phyloP scores from a whole-genome alignment of 2,113 vertebrate species.

The Arizona elegans region DNA sequence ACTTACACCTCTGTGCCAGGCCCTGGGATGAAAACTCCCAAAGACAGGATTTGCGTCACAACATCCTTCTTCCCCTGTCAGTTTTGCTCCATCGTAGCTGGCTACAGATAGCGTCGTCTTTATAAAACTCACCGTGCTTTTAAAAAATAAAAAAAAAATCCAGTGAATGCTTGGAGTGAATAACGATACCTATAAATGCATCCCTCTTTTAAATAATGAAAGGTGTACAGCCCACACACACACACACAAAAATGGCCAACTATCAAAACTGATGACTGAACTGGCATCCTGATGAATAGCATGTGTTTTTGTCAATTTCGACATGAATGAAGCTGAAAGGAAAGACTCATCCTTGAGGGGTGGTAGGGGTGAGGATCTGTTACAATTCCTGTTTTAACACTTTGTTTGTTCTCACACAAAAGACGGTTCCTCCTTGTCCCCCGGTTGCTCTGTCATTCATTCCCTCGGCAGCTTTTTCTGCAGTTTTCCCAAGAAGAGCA shows the following conservation, averaged over 20 bases:
- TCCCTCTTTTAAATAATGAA: not conserved
- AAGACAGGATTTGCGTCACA: not conserved
- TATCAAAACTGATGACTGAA: not conserved
- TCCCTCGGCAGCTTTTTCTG: not conserved
- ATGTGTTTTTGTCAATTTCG: not conserved
- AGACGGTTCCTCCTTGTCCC: not conserved
- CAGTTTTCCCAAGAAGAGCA: not conserved
- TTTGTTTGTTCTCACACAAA: not conserved
- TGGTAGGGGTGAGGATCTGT: not conserved
- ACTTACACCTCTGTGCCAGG: not conserved
- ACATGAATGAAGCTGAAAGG: not conserved
- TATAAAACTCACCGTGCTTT: not conserved
- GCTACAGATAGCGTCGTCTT: not conserved
- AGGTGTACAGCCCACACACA: fast-evolving
- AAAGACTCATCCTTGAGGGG: not conserved
- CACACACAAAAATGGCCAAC: not conserved
- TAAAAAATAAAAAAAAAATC: not conserved
- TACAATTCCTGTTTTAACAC: not conserved
- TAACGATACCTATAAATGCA: not conserved
- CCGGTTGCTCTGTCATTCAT: not conserved
- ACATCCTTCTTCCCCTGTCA: not conserved
- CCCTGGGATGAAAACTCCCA: not conserved
- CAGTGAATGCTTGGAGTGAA: not conserved
- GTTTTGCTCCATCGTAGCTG: not conserved
- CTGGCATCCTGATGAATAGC: too few relatives aligned